A percentile compares a stretch with the other conserved stretches of the same genome.
Conservation (phyloP, 2,888 invertebrate species). For the Willowsia nigromaculata region DNA sequence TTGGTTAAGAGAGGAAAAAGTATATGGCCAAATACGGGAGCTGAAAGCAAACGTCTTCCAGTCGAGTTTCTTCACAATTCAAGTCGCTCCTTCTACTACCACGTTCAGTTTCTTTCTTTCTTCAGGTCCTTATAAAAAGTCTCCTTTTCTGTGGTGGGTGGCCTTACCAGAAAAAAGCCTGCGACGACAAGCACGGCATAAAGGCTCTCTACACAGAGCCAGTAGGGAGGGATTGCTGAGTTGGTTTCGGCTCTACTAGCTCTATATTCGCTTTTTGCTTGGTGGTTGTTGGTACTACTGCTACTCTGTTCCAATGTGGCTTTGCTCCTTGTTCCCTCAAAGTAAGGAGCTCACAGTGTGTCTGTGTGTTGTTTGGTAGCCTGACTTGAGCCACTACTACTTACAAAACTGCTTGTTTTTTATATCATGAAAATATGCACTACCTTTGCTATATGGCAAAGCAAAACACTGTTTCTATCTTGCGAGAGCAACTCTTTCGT, state of each 20-base stretch:
- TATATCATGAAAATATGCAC: background rate
- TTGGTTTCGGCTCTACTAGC: conserved; percentile 29
- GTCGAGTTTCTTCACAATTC: conserved; percentile 12
- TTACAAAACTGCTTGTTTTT: background rate
- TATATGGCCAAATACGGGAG: conserved; percentile 45
- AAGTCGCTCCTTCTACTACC: background rate
- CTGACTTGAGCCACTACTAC: background rate
- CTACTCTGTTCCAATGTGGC: background rate
- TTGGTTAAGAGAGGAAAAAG: conserved; percentile 2
- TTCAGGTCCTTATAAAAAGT: conserved; percentile 1
- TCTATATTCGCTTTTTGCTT: background rate
- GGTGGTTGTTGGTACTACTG: background rate
- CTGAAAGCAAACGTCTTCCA: conserved; percentile 39
- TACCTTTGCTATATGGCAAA: background rate
- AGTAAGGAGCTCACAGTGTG: background rate
- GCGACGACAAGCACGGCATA: conserved; percentile 9
- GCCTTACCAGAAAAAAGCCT: conserved; percentile 30
- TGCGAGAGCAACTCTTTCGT: background rate
- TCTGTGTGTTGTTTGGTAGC: background rate
- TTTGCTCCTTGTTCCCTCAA: background rate
- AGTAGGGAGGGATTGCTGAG: conserved; percentile 45
- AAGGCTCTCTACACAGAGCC: conserved; percentile 25
- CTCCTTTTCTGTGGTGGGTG: conserved; percentile 56
- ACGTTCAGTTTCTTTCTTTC: background rate
- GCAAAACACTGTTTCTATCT: background rate